Evolutionary conservation across 2,888 invertebrate genomes (phyloP).

Genomic region (Allacma fusca): DNA sequence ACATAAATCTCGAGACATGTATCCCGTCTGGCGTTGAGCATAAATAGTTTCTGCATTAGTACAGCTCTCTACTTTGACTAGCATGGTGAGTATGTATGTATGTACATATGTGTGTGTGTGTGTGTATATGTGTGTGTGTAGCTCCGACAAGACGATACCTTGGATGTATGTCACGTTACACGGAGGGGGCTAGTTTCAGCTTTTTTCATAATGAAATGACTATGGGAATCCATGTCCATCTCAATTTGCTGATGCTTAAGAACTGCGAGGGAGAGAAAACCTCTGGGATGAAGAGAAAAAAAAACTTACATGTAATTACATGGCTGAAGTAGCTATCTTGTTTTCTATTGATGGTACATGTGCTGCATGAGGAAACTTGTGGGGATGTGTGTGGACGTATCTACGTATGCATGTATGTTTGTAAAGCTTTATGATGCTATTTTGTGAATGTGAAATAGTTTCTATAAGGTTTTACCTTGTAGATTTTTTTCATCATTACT

Average conservation of each 20-base stretch:
- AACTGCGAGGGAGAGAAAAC: not conserved
- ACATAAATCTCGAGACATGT: too few species aligned
- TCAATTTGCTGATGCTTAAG: slow-evolving; percentile 32
- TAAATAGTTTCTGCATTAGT: too few species aligned
- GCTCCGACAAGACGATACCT: too few species aligned
- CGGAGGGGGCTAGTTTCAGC: not conserved
- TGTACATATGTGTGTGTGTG: not conserved
- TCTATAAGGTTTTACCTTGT: not conserved
- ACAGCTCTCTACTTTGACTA: too few species aligned
- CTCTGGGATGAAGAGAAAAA: not conserved
- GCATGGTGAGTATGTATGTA: too few species aligned
- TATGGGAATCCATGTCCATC: slow-evolving; percentile 33
- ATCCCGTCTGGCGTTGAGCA: too few species aligned
- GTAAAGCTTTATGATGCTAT: not conserved
- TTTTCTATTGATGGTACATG: too few species aligned
- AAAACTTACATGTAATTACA: not conserved
- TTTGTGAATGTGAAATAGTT: not conserved
- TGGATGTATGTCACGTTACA: not conserved
- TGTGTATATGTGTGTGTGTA: too few species aligned
- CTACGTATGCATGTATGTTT: too few species aligned
- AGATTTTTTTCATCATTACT: slow-evolving; percentile 1
- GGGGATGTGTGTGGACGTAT: too few species aligned
- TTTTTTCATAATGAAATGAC: slow-evolving; percentile 29
- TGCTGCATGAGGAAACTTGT: too few species aligned
- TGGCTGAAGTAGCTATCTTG: not conserved